Conservation (phyloP, 1,140 invertebrate species). For the Lutraria rhynchaena region DNA sequence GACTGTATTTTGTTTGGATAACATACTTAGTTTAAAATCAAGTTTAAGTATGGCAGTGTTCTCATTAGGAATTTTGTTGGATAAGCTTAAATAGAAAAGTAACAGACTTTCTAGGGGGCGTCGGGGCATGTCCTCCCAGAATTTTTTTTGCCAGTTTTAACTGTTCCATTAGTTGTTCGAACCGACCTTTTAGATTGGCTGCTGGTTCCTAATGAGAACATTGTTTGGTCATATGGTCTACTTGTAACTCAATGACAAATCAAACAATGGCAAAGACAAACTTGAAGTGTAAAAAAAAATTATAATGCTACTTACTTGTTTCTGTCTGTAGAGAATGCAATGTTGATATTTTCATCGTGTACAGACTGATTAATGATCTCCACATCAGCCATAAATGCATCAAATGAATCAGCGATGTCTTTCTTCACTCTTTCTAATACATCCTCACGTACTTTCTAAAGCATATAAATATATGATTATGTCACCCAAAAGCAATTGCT, state of each 20-base stretch:
- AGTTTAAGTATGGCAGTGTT: too few relatives aligned
- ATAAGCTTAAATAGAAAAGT: too few relatives aligned
- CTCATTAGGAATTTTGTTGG: too few relatives aligned
- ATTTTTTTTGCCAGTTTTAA: too few relatives aligned
- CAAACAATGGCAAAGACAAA: neutral
- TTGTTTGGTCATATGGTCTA: neutral
- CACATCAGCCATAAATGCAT: conserved; percentile 30
- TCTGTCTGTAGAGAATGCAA: conserved; percentile 14
- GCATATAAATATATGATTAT: neutral
- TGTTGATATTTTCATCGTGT: conserved; percentile 40
- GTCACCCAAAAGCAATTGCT: too few relatives aligned
- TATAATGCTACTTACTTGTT: conserved; percentile 12
- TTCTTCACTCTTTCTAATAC: conserved; percentile 25
- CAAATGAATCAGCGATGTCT: conserved; percentile 41
- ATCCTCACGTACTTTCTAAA: conserved; percentile 35
- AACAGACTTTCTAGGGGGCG: too few relatives aligned
- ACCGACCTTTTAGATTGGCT: too few relatives aligned
- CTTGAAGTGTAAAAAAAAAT: neutral
- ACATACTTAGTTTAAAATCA: too few relatives aligned
- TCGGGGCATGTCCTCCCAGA: too few relatives aligned
- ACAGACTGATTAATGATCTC: conserved; percentile 25
- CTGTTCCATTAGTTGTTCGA: too few relatives aligned
- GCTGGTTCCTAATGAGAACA: too few relatives aligned
- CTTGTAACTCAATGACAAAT: neutral
- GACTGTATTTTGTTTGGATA: too few relatives aligned